phyloP scores from a whole-genome alignment of 1,140 invertebrate species.

The Papilio dardanus region DNA sequence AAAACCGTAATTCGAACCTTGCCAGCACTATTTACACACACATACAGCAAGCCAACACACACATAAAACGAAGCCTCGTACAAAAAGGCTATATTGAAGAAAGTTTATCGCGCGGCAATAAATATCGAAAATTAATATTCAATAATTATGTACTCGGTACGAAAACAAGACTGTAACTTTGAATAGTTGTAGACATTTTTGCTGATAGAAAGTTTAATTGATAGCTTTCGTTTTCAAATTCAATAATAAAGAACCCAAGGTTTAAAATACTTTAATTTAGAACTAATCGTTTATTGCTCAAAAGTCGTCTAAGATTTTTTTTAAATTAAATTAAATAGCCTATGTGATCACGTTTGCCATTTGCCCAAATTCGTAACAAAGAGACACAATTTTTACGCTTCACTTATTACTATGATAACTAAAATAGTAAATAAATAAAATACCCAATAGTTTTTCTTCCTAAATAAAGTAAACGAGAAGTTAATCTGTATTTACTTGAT shows the following conservation, averaged over 20 bases:
- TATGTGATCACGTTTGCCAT: too few species aligned
- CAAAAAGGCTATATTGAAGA: constrained; percentile 39
- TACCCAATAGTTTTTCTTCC: neutral
- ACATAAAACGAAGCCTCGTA: constrained; percentile 36
- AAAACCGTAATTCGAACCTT: constrained; percentile 47
- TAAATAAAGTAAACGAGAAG: neutral
- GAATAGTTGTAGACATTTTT: constrained; percentile 40
- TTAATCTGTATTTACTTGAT: constrained; percentile 38
- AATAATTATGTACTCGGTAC: constrained; percentile 47
- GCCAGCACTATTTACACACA: constrained; percentile 39
- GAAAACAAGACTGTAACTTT: constrained; percentile 46
- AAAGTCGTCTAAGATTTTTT: too few species aligned
- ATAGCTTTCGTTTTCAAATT: neutral
- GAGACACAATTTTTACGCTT: too few species aligned
- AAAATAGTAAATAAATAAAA: too few species aligned
- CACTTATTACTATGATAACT: too few species aligned
- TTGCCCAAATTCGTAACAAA: too few species aligned
- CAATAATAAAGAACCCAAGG: neutral
- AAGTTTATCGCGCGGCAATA: constrained; percentile 48
- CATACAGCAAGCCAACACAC: neutral
- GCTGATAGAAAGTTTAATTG: constrained; percentile 45
- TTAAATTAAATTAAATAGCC: too few species aligned
- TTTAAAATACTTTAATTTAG: too few species aligned
- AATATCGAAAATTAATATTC: constrained; percentile 54
- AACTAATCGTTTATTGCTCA: too few species aligned